phyloP scores from a whole-genome alignment of 2,113 vertebrate species.

The Oriolus oriolus region DNA sequence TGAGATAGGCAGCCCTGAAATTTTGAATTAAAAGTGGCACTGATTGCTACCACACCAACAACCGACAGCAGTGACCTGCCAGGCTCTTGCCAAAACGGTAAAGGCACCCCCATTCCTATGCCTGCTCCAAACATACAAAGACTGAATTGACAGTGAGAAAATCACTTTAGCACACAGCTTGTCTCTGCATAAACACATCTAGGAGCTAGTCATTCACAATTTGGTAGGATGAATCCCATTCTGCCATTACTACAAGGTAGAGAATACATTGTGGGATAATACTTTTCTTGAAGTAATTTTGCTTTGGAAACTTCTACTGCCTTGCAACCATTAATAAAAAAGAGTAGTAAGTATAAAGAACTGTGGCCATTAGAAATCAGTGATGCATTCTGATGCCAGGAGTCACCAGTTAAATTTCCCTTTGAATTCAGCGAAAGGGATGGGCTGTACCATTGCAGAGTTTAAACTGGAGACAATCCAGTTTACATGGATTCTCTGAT shows the following conservation, averaged over 20 bases:
- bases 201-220: not conserved
- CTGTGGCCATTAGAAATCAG: not conserved
- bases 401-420: not conserved
- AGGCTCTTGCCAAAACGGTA: not conserved
- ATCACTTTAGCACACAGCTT: not conserved
- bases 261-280: not conserved
- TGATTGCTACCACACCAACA: not conserved
- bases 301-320: not conserved
- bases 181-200: not conserved
- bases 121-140: not conserved
- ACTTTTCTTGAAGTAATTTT: not conserved
- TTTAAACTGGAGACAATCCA: not conserved
- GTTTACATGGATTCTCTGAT: not conserved
- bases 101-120: not conserved
- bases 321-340: not conserved
- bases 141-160: not conserved
- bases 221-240: not conserved
- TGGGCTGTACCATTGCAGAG: rapidly evolving
- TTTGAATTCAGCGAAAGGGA: not conserved
- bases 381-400: not conserved
- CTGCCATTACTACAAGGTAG: not conserved
- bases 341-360: not conserved
- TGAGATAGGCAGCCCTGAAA: not conserved
- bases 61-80: not conserved
- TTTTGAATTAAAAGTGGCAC: not conserved